Evolutionary conservation across 2,888 invertebrate species (phyloP), one percentile per base, ranked within the genome.

Genomic region (Diaperis boleti): DNA sequence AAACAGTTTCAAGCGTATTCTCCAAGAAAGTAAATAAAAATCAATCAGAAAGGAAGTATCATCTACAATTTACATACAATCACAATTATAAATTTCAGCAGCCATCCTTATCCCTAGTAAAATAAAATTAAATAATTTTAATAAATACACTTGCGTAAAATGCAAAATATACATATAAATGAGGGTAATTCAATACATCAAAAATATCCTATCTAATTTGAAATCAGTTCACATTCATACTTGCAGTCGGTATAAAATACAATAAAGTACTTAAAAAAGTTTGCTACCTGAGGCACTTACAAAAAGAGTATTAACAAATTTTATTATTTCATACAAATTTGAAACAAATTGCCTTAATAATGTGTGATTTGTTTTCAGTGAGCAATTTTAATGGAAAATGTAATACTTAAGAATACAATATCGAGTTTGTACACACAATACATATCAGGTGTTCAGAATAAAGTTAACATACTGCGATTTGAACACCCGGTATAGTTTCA

Each of bases 131-230:
- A 41, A 41, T 44, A 47, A 39, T 33, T 50, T 35, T 35, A 35
- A 29, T 44, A 57, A 57, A 57, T 47, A 57, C 57, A 57, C 47
- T 11, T 45, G 11, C 35, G 37, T 49, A 22, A 47, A 59, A 59
- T 59, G 59, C 59, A 59, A 49, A 47, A 59, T 49, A 49, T 59
- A 59, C 59, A 59, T 49, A 56, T 37, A 49, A 59, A 59, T 59
- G 7, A 39, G 29, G 10, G n/a, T 17, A 41, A 49, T 49, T n/a
- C 13, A 18, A 7, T 44, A 44, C 44, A 31, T 20, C 35, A 42
- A 42, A 44, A 42, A 15, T 37, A 37, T 10, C 35, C 45, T 37
- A 57, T 44, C 26, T 44, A 31, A 29, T 35, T 17, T 20, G 11
- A 54, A 42, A 42, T 41, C 29, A 54, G 42, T 20, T 10, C 31